These are phyloP conservation scores for Cherax quadricarinatus DNA, from an alignment of 1,140 invertebrate genomes.

Conservation along the genomic window DNA sequence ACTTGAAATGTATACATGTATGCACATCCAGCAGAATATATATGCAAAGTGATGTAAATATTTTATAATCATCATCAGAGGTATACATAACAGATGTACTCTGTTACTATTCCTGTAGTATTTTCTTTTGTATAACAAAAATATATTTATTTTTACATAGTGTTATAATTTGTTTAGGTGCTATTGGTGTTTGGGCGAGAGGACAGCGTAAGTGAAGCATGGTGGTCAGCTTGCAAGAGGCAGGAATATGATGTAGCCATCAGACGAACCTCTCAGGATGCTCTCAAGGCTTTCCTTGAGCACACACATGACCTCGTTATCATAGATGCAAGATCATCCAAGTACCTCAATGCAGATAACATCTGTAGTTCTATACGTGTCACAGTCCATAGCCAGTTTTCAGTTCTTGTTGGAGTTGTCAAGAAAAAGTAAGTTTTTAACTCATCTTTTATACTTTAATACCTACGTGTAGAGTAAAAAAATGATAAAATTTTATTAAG, in stretches of 20 bases:
- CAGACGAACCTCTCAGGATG: background rate
- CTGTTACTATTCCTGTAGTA: too few relatives aligned
- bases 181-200: conserved; percentile 38
- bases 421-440: conserved; percentile 64
- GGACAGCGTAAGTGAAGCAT: conserved; percentile 25
- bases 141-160: background rate
- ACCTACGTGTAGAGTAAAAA: too few relatives aligned
- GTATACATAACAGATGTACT: too few relatives aligned
- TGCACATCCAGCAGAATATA: too few relatives aligned
- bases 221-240: conserved; percentile 18
- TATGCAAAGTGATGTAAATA: too few relatives aligned
- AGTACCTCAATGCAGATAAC: conserved; percentile 11
- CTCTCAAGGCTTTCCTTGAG: conserved; percentile 18
- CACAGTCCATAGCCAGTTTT: conserved; percentile 27
- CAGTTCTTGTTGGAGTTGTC: conserved; percentile 70
- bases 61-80: too few relatives aligned
- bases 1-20: too few relatives aligned
- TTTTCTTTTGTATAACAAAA: too few relatives aligned
- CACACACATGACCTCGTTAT: conserved; percentile 36
- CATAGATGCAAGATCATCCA: conserved; percentile 36
- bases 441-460: background rate
- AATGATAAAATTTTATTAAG: too few relatives aligned
- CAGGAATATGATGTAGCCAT: conserved; percentile 22
- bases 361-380: conserved; percentile 11
- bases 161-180: conserved; percentile 23